Percentiles rank a stretch among this genome's conserved stretches.
These are phyloP conservation scores for Dipodomys merriami DNA, from an alignment of 2,113 vertebrate species.

Conservation along the genomic window DNA sequence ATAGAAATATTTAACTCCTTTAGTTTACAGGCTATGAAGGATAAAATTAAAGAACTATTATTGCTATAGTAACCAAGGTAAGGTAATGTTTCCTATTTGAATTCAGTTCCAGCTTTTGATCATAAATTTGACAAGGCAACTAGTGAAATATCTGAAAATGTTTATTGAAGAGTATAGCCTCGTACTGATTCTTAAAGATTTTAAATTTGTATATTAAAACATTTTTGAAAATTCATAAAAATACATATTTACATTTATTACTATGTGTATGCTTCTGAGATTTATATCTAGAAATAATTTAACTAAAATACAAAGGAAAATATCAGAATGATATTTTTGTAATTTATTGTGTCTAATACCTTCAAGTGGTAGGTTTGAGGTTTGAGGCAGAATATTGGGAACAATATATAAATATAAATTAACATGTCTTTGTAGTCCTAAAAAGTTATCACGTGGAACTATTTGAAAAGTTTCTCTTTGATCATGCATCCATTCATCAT, in stretches of 20 bases:
- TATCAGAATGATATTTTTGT: neutral
- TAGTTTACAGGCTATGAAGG: neutral
- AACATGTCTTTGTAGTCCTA: slow-evolving; percentile 5
- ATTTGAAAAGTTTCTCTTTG: neutral
- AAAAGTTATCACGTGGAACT: neutral
- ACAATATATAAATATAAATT: neutral
- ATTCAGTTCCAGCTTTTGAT: slow-evolving; percentile 7
- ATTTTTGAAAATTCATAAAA: neutral
- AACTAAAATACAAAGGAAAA: neutral
- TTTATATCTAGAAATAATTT: slow-evolving; percentile 17
- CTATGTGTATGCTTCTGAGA: neutral
- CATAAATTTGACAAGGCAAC: neutral
- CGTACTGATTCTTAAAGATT: neutral
- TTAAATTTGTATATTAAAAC: neutral
- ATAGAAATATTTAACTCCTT: slow-evolving; percentile 25
- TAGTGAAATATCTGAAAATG: neutral
- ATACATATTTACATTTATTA: neutral
- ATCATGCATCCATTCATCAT: neutral
- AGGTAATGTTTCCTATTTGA: neutral
- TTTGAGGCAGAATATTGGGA: neutral
- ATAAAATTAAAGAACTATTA: neutral
- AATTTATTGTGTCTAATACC: neutral
- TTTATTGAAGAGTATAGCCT: neutral
- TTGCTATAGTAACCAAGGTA: neutral
- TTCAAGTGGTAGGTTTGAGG: neutral